phyloP scores from a whole-genome alignment of 1,140 invertebrate species.

The Homalodisca vitripennis region DNA sequence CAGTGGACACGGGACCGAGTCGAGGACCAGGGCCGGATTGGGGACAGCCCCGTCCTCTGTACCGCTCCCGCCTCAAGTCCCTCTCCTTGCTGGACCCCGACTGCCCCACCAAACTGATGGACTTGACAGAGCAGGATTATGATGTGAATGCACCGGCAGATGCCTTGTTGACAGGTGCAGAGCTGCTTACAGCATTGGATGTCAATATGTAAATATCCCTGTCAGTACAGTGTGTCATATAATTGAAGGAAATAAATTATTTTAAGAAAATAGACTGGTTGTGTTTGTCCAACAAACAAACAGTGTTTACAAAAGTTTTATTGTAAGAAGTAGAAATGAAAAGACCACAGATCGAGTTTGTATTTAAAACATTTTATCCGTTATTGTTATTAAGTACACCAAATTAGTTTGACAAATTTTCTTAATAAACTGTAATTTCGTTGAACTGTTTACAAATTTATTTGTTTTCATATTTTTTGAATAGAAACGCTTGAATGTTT shows the following conservation, averaged over 20 bases:
- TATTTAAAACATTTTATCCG: not conserved
- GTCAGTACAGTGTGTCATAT: not conserved
- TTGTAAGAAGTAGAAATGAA: not conserved
- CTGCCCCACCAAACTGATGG: constrained; percentile 48
- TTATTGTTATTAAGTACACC: not conserved
- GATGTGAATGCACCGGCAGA: constrained; percentile 56
- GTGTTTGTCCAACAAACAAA: not conserved
- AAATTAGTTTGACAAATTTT: no score
- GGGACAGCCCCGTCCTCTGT: not conserved
- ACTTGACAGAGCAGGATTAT: constrained; percentile 55
- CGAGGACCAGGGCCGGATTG: no score
- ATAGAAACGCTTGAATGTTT: no score
- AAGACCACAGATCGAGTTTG: not conserved
- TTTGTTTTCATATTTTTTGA: no score
- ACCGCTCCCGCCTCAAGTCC: constrained; percentile 42
- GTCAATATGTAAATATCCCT: constrained; percentile 32
- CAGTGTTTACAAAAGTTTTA: not conserved
- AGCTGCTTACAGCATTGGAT: constrained; percentile 54
- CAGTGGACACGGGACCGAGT: no score
- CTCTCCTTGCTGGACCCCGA: constrained; percentile 49
- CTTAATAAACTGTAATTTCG: no score
- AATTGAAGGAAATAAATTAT: not conserved
- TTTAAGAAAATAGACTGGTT: not conserved
- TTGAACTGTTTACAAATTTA: no score
- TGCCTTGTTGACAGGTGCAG: constrained; percentile 52